These are phyloP conservation scores for Halisarca cf. caerulea DNA, from an alignment of 37 sponge, comb jelly and placozoan species.

Conservation along the genomic window DNA sequence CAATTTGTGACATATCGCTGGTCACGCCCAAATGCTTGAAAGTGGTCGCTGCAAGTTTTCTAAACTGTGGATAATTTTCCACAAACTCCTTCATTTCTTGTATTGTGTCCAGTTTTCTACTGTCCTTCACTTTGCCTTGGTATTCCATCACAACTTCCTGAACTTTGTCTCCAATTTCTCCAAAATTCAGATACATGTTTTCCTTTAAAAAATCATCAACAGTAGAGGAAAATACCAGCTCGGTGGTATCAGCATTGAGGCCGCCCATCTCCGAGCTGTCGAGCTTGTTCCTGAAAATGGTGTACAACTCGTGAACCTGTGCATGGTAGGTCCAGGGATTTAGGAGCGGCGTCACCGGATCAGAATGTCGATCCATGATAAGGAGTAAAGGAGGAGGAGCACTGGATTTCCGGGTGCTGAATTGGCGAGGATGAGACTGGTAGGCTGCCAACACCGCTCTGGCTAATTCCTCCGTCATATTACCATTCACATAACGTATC, in stretches of 20 bases:
- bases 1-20: conserved; percentile 84
- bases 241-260: conserved; percentile 80
- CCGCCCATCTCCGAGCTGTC: conserved; percentile 88
- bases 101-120: conserved; percentile 86
- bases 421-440: conserved; percentile 6
- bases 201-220: conserved; percentile 94
- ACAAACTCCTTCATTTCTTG: conserved; percentile 98
- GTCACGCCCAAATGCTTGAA: conserved; percentile 96
- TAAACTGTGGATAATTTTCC: conserved; percentile 95
- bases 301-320: conserved; percentile 95
- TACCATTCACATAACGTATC: conserved; percentile 62
- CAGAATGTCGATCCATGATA: conserved; percentile 89
- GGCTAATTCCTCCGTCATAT: conserved; percentile 21
- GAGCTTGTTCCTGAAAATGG: conserved; percentile 87
- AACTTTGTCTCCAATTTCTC: conserved; percentile 94
- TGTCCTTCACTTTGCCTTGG: conserved; percentile 82
- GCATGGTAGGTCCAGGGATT: conserved; percentile 99
- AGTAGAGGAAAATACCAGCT: conserved; percentile 90
- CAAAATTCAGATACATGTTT: conserved; percentile 95
- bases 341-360: conserved; percentile 94
- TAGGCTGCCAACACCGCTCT: conserved; percentile 6
- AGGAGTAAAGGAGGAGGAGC: conserved; percentile 87
- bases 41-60: conserved; percentile 91
- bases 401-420: background rate
- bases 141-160: conserved; percentile 87